Base-by-base conservation (phyloP, 2,113 vertebrate genomes). In the Clupea harengus region DNA sequence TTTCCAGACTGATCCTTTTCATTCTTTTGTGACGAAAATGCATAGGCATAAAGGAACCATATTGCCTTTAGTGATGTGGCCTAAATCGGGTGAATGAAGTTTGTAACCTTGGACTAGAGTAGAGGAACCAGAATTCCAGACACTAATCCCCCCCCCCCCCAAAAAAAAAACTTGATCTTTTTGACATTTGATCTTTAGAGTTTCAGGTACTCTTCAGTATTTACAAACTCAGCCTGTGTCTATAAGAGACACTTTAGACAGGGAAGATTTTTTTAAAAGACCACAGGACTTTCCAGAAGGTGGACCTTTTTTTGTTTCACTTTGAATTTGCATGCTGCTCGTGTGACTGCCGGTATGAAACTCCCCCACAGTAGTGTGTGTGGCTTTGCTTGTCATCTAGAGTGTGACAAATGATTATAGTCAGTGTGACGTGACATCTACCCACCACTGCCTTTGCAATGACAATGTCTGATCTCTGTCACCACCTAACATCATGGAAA, bases 241-340 rank as follows among this genome's bases (percentile, higher is more conserved):
- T 1, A 20, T 57, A 4, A 60, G 3, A 22, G 64, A 28, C 64
- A 25, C 64, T 1, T 13, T 2, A 11, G 72, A 78, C 25, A 78
- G 20, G 22, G n/a, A 64, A 64, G 22, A n/a, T 64, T 64, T n/a
- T 64, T 22, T 39, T 18, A 75, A 54, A 28, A 75, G 25, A 75
- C 25, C 67, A 75, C 28, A 28, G 72, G 72, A 78, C 72, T 78
- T 78, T 78, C 72, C 72, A 78, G 3, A 13, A n/a, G 64, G 67
- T 10, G 28, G 2, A 28, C 28, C 5, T 11, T 78, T 17, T 78
- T 39, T 75, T 9, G 72, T 78, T 78, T 64, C 50, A 50, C 7
- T 81, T 45, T 75, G 15, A 85, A 45, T 60, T 45, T 72, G 28
- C 25, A 81, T 78, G 13, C 28, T 15, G 15, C 72, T 78, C 72